These are phyloP conservation scores for Centroberyx gerrardi DNA, from an alignment of 2,797 vertebrate genomes.

Conservation along the genomic window DNA sequence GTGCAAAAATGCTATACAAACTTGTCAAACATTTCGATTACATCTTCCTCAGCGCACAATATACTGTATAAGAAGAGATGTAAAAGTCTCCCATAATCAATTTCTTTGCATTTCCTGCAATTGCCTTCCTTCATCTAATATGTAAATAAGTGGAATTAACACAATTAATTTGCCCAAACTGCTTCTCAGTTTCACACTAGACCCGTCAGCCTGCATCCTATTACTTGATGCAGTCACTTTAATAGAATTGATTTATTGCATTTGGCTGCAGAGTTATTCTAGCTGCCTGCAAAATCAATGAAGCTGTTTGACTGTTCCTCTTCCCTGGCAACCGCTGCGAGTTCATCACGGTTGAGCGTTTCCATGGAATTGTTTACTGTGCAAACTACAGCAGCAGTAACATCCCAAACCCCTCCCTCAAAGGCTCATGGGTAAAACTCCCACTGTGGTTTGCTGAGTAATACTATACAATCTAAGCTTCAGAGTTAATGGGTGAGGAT, in stretches of 20 bases:
- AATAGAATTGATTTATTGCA: slow-evolving; percentile 1
- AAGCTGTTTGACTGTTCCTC: slow-evolving; percentile 16
- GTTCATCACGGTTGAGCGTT: slow-evolving; percentile 33
- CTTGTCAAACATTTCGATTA: too few species aligned
- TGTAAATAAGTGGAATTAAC: not conserved
- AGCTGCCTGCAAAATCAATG: slow-evolving; percentile 17
- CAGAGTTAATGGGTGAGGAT: slow-evolving; percentile 21
- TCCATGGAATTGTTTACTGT: slow-evolving; percentile 52
- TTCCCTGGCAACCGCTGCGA: slow-evolving; percentile 1
- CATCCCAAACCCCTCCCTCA: slow-evolving; percentile 17
- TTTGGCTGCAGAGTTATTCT: not conserved
- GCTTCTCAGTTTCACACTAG: not conserved
- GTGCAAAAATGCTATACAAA: too few species aligned
- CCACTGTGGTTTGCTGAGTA: slow-evolving; percentile 39
- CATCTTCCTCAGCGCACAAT: too few species aligned
- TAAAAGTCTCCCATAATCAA: not conserved
- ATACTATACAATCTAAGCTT: slow-evolving; percentile 48
- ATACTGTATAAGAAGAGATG: not conserved
- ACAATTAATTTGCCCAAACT: not conserved
- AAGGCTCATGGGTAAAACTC: slow-evolving; percentile 15
- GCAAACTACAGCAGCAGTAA: not conserved
- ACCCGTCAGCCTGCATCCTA: not conserved
- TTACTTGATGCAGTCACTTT: slow-evolving; percentile 14
- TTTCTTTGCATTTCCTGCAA: not conserved
- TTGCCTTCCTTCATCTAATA: not conserved